Percentiles rank a stretch among this genome's conserved stretches.
Conservation (phyloP, 1,140 invertebrate species). For the Agraylea sexmaculata region DNA sequence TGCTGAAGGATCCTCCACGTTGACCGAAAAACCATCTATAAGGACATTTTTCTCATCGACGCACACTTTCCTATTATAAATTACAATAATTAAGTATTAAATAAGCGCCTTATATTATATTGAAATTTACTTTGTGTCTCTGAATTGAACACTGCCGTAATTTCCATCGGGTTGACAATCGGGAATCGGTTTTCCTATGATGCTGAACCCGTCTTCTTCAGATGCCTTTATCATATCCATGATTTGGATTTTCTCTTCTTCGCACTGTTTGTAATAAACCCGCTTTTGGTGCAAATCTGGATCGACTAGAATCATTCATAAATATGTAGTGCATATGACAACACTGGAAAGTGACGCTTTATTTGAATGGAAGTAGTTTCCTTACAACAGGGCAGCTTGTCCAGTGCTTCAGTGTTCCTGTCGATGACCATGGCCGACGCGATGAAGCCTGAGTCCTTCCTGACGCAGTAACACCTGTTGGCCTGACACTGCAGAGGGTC, state of each 20-base stretch:
- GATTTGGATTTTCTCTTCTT: conserved; percentile 28
- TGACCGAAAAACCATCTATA: conserved; percentile 34
- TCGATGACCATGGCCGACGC: conserved; percentile 24
- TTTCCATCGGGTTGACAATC: conserved; percentile 44
- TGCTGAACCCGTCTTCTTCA: conserved; percentile 27
- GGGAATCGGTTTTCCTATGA: conserved; percentile 28
- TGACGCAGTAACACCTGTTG: conserved; percentile 42
- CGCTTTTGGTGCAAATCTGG: conserved; percentile 5
- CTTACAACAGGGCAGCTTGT: conserved; percentile 43
- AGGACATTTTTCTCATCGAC: conserved; percentile 35
- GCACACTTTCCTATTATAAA: conserved; percentile 37
- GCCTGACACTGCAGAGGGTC: conserved; percentile 42
- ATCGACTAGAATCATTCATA: conserved; percentile 1
- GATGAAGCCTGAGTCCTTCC: conserved; percentile 34
- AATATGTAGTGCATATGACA: conserved; percentile 6
- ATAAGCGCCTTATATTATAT: background rate
- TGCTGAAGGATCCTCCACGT: conserved; percentile 24
- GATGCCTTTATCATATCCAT: conserved; percentile 26
- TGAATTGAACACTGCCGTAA: conserved; percentile 30
- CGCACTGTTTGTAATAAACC: conserved; percentile 38
- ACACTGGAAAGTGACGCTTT: background rate
- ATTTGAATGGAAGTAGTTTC: conserved; percentile 13
- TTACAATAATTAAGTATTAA: background rate
- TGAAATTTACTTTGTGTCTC: conserved; percentile 16
- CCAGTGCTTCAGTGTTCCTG: conserved; percentile 29